Base-by-base conservation (phyloP, 2,888 invertebrate species). In the Boloria euphrosyne region DNA sequence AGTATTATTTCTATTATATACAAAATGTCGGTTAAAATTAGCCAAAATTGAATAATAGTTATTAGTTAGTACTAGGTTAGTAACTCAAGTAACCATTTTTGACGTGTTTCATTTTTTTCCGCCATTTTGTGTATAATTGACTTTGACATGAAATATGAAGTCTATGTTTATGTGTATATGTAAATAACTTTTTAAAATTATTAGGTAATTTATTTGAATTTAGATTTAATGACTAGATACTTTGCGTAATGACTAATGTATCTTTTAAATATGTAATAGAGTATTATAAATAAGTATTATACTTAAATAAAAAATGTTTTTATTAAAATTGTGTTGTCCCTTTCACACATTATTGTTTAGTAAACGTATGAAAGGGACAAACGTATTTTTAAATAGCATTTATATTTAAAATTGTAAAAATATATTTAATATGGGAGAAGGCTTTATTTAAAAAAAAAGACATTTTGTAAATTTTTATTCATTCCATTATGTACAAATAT, bases 401-500 rank as follows among this genome's bases (percentile, higher is more conserved):
- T 54, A 44, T 43, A 55, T 7, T 54, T 14, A 43, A 61, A 44
- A 51, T 16, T 53, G 70, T 75, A 74, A 73, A 70, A 73, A 73
- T 59, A 62, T 57, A 50, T 57, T 50, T 43, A 46, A 52, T 44
- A 51, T 58, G 46, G 10, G 13, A 27, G 57, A 63, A 46, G 44
- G 18, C 46, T 44, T 38, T 31, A 55, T 46, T 57, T 57, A 27
- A 46, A 22, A 52, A n/a, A 65, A 71, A 70, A 67, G 67, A 69
- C 67, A 72, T 65, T 61, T 53, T 68, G 65, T 65, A 66, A 70
- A 68, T 66, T 53, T 55, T 62, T 52, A 67, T 68, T 66, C 73
- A 73, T 73, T 72, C 71, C 71, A 72, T 59, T 64, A 38, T 68
- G 70, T 72, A 72, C 67, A 69, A 70, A 66, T 46, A 57, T 46